Evolutionary conservation across 2,797 vertebrate species (phyloP).

Genomic region (Halcyon leucocephala): DNA sequence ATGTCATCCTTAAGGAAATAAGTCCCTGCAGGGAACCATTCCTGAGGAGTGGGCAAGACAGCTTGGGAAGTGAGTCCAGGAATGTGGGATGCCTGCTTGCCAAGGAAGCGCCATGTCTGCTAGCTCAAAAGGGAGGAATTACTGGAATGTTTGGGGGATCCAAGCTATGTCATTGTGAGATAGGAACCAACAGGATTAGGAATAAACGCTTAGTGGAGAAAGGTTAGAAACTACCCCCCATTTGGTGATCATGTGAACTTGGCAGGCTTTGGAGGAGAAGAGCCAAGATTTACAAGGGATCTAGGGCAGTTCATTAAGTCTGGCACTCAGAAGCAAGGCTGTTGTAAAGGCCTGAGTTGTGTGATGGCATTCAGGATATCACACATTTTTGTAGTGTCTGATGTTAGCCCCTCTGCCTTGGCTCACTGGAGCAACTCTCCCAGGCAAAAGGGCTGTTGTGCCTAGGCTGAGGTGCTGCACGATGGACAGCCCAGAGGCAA

Average conservation of each 20-base stretch:
- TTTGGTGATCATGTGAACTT: background rate
- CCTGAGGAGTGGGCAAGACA: constrained; percentile 67
- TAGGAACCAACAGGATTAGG: constrained; percentile 47
- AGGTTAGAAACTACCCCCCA: background rate
- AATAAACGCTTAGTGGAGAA: constrained; percentile 30
- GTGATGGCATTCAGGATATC: background rate
- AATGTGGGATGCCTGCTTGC: constrained; percentile 49
- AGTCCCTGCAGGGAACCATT: constrained; percentile 59
- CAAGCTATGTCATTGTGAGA: constrained; percentile 49
- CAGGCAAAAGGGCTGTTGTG: background rate
- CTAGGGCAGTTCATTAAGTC: fast-evolving
- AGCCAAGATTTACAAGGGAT: background rate
- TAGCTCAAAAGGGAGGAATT: constrained; percentile 50
- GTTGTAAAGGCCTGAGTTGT: background rate
- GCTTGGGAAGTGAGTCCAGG: constrained; percentile 54
- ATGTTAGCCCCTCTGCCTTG: background rate
- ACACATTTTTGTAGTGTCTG: background rate
- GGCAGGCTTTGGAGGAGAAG: constrained; percentile 6
- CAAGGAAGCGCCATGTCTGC: constrained; percentile 19
- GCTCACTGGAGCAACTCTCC: background rate
- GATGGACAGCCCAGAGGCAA: background rate
- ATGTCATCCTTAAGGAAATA: constrained; percentile 63
- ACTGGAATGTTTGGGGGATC: constrained; percentile 64
- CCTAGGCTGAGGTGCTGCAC: background rate
- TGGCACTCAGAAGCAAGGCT: background rate